phyloP scores from a whole-genome alignment of 1,140 invertebrate genomes.

The Caenorhabditis tropicalis region DNA sequence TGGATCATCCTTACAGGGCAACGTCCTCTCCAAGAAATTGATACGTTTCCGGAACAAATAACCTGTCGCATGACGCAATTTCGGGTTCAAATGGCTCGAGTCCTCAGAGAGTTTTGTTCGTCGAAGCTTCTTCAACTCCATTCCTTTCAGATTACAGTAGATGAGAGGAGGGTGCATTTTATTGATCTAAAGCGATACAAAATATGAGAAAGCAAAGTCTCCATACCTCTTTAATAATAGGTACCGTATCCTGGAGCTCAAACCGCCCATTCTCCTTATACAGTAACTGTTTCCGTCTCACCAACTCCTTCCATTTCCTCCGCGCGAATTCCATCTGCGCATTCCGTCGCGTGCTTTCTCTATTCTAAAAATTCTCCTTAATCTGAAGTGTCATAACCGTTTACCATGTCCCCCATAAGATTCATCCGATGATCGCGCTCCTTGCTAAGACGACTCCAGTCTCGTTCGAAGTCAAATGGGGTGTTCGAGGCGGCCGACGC shows the following conservation, averaged over 20 bases:
- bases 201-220: background rate
- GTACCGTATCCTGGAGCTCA: background rate
- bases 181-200: background rate
- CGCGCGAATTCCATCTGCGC: background rate
- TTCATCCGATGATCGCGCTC: background rate
- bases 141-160: conserved; percentile 5
- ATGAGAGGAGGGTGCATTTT: conserved; percentile 9
- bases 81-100: background rate
- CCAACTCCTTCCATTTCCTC: conserved; percentile 18
- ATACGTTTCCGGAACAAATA: background rate
- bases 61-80: background rate
- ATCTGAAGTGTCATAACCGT: background rate
- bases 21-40: background rate
- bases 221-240: background rate
- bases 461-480: background rate
- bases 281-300: background rate
- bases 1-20: conserved; percentile 12
- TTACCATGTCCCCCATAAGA: background rate
- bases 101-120: background rate
- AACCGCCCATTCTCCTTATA: background rate
- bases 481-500: background rate
- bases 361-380: background rate
- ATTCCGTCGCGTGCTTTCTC: background rate
- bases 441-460: background rate
- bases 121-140: conserved; percentile 14